Evolutionary conservation across 2,113 vertebrate species (phyloP).

Genomic region (Asarcornis scutulata): DNA sequence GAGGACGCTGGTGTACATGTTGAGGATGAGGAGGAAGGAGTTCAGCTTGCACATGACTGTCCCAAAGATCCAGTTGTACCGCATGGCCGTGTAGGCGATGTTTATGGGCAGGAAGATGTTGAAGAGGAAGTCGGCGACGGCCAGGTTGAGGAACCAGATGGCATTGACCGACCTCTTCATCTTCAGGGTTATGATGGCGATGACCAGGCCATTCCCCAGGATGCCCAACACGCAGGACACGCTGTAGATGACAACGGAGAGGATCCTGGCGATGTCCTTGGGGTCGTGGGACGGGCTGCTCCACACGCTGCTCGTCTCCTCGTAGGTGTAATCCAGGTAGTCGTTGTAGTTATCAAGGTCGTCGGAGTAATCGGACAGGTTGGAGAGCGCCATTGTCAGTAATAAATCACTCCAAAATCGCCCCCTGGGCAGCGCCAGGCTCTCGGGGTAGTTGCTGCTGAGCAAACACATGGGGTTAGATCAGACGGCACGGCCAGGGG

Average conservation of each 20-base stretch:
- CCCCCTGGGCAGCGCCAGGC: rapidly evolving
- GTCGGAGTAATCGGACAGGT: not conserved
- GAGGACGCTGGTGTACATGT: slow-evolving; percentile 97
- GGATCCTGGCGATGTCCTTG: not conserved
- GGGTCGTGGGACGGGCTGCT: not conserved
- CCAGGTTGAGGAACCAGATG: slow-evolving; percentile 93
- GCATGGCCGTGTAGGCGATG: slow-evolving; percentile 77
- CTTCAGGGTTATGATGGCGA: slow-evolving; percentile 86
- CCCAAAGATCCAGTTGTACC: slow-evolving; percentile 89
- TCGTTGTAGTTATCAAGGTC: not conserved
- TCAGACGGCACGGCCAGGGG: not conserved
- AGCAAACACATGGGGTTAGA: not conserved
- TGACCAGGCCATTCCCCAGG: slow-evolving; percentile 89
- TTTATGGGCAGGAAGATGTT: slow-evolving; percentile 87
- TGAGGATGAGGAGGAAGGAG: slow-evolving; percentile 85
- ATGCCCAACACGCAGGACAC: slow-evolving; percentile 87
- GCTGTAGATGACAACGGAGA: slow-evolving; percentile 76
- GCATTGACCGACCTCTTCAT: slow-evolving; percentile 92
- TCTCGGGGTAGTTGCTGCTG: not conserved
- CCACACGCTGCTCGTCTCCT: not conserved
- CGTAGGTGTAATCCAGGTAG: not conserved
- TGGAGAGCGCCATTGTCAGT: slow-evolving; percentile 52
- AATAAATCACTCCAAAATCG: too few species aligned
- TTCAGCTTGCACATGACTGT: slow-evolving; percentile 88
- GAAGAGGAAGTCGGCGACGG: slow-evolving; percentile 91